phyloP scores from a whole-genome alignment of 2,113 vertebrate genomes.

The Trematocara zebra region DNA sequence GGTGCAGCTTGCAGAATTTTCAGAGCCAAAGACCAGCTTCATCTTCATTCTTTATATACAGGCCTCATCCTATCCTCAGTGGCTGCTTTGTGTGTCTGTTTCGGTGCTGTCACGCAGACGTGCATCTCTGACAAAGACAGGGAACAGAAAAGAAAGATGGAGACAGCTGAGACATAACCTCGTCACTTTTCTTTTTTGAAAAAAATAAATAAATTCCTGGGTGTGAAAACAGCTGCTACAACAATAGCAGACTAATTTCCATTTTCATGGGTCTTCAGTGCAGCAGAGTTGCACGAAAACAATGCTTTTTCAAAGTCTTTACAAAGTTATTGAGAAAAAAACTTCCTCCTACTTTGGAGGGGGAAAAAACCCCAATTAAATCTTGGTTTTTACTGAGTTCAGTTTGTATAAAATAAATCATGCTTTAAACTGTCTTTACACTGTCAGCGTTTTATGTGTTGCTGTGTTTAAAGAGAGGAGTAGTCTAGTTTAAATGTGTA shows the following conservation, averaged over 20 bases:
- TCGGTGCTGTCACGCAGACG: neutral
- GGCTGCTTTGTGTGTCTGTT: neutral
- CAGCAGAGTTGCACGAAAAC: neutral
- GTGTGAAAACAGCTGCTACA: neutral
- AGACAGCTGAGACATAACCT: neutral
- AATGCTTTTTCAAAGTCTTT: neutral
- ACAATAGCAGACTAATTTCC: neutral
- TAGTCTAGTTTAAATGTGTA: neutral
- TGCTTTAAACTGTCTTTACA: neutral
- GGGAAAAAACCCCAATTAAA: rapidly evolving
- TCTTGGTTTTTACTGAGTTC: neutral
- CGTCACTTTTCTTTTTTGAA: neutral
- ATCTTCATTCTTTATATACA: neutral
- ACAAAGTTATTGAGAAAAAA: neutral
- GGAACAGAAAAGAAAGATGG: neutral
- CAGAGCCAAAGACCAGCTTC: neutral
- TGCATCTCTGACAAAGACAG: neutral
- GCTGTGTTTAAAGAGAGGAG: neutral
- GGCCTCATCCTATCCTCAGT: neutral
- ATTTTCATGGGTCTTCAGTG: neutral
- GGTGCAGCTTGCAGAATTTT: neutral
- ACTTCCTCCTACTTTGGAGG: neutral
- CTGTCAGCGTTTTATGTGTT: neutral
- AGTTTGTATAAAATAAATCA: neutral
- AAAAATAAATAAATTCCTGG: neutral